Percentiles rank a stretch among this genome's conserved stretches.
Evolutionary conservation across 1,140 invertebrate species (phyloP).

Genomic region (Bombus affinis): DNA sequence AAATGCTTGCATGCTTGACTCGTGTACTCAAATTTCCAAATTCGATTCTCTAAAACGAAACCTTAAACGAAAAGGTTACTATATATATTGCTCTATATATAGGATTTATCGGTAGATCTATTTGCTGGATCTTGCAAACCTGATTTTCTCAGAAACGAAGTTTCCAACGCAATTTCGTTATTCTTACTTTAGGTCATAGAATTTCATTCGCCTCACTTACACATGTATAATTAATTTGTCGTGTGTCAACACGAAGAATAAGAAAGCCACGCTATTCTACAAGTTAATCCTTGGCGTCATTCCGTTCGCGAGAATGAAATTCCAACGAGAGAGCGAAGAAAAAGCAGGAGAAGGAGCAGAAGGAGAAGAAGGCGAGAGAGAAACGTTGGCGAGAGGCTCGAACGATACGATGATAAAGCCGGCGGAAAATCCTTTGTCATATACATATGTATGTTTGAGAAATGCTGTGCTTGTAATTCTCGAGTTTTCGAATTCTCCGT

Average conservation of each 20-base stretch:
- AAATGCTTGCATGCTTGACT: no score
- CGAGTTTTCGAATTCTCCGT: not conserved
- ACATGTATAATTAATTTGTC: no score
- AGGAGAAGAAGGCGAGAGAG: not conserved
- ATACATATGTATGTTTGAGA: not conserved
- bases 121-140: no score
- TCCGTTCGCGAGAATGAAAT: not conserved
- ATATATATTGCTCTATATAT: no score
- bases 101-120: no score
- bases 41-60: not conserved
- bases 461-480: not conserved
- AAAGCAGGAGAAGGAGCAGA: not conserved
- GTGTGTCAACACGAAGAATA: no score
- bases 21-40: not conserved
- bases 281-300: not conserved
- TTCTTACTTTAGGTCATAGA: not conserved
- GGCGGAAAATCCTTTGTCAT: not conserved
- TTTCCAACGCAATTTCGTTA: no score
- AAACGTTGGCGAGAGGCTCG: no score
- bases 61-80: no score
- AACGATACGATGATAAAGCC: slow-evolving; percentile 3
- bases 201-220: no score
- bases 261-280: not conserved
- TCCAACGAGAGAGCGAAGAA: not conserved
- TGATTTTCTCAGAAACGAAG: not conserved